These are phyloP conservation scores for Medauroidea extradentata DNA, from an alignment of 1,140 invertebrate genomes.

Conservation along the genomic window DNA sequence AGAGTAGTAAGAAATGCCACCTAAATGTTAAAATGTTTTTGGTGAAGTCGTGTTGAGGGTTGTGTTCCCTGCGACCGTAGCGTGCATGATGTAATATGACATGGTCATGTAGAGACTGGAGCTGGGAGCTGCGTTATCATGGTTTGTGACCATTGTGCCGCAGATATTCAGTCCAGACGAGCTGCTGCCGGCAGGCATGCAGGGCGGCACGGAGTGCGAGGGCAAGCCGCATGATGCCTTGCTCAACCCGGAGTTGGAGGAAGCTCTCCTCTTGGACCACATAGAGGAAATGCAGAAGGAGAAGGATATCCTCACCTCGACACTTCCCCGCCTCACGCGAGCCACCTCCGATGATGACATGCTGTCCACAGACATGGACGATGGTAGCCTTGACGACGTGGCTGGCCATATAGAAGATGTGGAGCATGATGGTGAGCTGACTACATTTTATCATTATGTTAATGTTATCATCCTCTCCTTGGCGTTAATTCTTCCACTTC, in stretches of 20 bases:
- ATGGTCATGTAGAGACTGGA: too few species aligned
- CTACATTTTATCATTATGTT: too few species aligned
- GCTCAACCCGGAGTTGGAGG: constrained; percentile 53
- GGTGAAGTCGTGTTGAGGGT: too few species aligned
- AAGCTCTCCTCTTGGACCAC: constrained; percentile 63
- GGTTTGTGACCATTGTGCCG: too few species aligned
- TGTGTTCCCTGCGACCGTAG: too few species aligned
- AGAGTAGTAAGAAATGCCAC: too few species aligned
- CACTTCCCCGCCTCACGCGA: constrained; percentile 69
- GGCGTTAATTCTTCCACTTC: too few species aligned
- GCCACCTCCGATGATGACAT: constrained; percentile 81
- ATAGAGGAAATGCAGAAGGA: constrained; percentile 74
- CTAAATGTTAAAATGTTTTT: too few species aligned
- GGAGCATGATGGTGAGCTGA: constrained; percentile 5
- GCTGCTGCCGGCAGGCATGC: constrained; percentile 42
- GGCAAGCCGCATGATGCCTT: constrained; percentile 23
- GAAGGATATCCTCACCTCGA: constrained; percentile 74
- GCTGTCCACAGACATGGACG: constrained; percentile 63
- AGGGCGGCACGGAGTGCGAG: constrained; percentile 29
- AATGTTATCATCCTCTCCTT: too few species aligned
- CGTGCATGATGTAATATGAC: too few species aligned
- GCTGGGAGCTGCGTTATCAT: too few species aligned
- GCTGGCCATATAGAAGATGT: constrained; percentile 8
- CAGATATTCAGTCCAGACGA: constrained; percentile 56
- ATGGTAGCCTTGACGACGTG: constrained; percentile 52